Base-by-base conservation (phyloP, 2,888 invertebrate species). In the Melinaea marsaeus region DNA sequence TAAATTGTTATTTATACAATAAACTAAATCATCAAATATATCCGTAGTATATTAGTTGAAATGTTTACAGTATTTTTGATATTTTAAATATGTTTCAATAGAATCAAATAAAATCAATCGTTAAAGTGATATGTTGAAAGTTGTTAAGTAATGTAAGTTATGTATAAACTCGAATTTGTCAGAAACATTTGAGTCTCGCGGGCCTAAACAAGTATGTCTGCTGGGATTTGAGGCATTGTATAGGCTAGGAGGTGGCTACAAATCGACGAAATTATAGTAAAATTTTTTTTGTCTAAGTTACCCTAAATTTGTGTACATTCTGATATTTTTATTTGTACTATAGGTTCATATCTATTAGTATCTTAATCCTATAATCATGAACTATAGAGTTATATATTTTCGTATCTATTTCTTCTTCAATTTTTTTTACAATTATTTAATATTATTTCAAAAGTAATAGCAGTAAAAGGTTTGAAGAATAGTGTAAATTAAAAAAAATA, bases 91-190 rank as follows among this genome's bases (percentile, higher is more conserved):
- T 22, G 1, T n/a, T n/a, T n/a, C n/a, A n/a, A n/a, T n/a, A 59
- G 55, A 62, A 64, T 63, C 63, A 63, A 61, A 63, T 65, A 60
- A 66, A 65, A 63, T 55, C 57, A 62, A 62, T 46, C 58, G 54
- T 34, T 37, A 62, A 60, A 60, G 45, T 59, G 58, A 61, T 63
- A 61, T 61, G 67, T 65, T 62, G 56, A 47, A 60, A 60, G 46
- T 56, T 22, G 56, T 42, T 67, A 61, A 67, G 61, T 67, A 64
- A 67, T 67, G 71, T 65, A 67, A 61, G 65, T 63, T 65, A 69
- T 71, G 67, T 69, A 70, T 62, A 70, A 74, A 76, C 69, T 75
- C 74, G 66, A 73, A 76, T 76, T 76, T 74, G 74, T 76, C 75
- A 76, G 69, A 62, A 64, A 70, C 64, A 65, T 70, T 68, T 60